phyloP scores from a whole-genome alignment of 2,113 vertebrate species.

The Petaurus breviceps region DNA sequence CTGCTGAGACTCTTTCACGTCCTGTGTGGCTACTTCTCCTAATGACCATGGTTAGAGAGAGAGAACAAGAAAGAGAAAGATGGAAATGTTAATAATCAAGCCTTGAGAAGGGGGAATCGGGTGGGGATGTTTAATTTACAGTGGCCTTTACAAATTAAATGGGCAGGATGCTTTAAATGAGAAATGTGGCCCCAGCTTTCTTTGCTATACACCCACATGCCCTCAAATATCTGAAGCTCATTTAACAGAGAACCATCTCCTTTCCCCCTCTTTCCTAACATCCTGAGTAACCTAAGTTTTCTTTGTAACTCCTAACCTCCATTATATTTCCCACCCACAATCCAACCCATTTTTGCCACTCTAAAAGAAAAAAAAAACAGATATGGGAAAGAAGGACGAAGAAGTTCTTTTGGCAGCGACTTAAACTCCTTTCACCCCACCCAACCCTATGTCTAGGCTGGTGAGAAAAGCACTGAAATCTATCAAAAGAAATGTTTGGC shows the following conservation, averaged over 20 bases:
- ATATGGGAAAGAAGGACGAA: neutral
- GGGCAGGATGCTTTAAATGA: neutral
- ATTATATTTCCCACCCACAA: neutral
- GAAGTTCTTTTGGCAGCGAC: neutral
- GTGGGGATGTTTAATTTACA: neutral
- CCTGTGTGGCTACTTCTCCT: neutral
- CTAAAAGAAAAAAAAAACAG: neutral
- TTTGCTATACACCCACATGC: neutral
- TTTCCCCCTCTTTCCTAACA: neutral
- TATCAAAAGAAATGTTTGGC: neutral
- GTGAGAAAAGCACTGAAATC: neutral
- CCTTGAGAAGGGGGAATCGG: neutral
- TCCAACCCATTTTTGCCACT: neutral
- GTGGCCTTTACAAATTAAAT: neutral
- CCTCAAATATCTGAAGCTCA: neutral
- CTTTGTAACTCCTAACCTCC: neutral
- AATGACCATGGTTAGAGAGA: neutral
- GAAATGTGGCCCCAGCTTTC: neutral
- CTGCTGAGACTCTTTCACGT: neutral
- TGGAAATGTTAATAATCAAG: neutral
- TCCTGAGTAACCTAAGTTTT: neutral
- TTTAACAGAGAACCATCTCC: neutral
- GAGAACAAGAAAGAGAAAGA: slow-evolving; percentile 1
- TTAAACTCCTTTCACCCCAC: neutral
- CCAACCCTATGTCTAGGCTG: neutral